phyloP scores from a whole-genome alignment of 1,140 invertebrate genomes.

The Macrotrachela quadricornifera region DNA sequence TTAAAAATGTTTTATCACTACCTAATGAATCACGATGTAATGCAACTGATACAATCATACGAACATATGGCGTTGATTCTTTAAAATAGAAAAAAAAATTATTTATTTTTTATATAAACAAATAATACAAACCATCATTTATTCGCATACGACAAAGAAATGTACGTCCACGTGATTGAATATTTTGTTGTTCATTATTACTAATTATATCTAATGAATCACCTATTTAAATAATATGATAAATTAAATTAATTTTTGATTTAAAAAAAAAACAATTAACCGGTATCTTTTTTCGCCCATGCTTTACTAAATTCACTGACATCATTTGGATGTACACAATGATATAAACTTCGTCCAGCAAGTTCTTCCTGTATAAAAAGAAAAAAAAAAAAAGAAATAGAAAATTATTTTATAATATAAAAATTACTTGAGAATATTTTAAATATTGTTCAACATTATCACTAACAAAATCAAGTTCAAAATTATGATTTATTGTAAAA shows the following conservation, averaged over 20 bases:
- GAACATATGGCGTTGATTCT: constrained; percentile 9
- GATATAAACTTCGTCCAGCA: background rate
- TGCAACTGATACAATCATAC: constrained; percentile 23
- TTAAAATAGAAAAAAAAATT: no score
- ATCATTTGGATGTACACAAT: constrained; percentile 32
- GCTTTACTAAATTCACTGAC: background rate
- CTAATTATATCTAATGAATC: background rate
- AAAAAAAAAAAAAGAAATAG: no score
- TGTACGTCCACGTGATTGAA: background rate
- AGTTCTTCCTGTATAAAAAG: background rate
- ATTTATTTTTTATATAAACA: no score
- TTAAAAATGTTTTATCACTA: constrained; percentile 37
- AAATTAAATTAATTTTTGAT: background rate
- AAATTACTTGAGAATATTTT: constrained; percentile 47
- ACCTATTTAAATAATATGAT: background rate
- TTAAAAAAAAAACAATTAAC: constrained; percentile 17
- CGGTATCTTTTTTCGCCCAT: constrained; percentile 11
- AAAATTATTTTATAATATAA: no score
- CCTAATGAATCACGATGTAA: background rate
- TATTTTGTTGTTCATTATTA: no score
- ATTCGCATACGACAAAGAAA: background rate
- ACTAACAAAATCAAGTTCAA: constrained; percentile 72
- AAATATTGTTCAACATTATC: constrained; percentile 72
- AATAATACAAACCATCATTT: background rate
- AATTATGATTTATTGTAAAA: constrained; percentile 70